Evolutionary conservation across 2,888 invertebrate genomes (phyloP).

Genomic region (Cryptocephalus primarius): DNA sequence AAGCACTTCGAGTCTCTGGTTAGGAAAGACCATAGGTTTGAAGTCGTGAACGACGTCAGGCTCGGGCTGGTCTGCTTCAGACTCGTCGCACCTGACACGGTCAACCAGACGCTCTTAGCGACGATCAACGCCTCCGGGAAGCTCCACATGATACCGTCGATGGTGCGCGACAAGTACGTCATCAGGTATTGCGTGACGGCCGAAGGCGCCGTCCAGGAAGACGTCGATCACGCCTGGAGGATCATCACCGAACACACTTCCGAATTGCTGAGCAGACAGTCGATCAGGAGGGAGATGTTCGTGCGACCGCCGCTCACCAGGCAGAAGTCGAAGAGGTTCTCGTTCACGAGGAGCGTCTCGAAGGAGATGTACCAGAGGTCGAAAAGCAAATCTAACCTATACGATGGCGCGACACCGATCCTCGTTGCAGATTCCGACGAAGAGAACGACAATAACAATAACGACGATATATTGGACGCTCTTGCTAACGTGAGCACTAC

Average conservation of each 20-base stretch:
- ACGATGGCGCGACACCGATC: constrained; percentile 46
- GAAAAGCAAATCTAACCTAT: constrained; percentile 41
- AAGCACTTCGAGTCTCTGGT: constrained; percentile 62
- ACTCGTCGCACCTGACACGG: constrained; percentile 52
- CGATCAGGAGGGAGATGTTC: constrained; percentile 34
- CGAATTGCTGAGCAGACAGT: constrained; percentile 41
- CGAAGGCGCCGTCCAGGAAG: constrained; percentile 63
- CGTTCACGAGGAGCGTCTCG: constrained; percentile 47
- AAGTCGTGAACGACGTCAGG: constrained; percentile 64
- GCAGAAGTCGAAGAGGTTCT: constrained; percentile 43
- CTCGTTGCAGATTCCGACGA: constrained; percentile 41
- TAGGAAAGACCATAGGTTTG: constrained; percentile 58
- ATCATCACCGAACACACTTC: constrained; percentile 50
- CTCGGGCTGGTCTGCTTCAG: constrained; percentile 72
- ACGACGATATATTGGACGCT: constrained; percentile 20
- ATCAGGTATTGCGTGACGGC: constrained; percentile 69
- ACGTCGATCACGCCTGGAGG: constrained; percentile 57
- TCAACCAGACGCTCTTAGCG: constrained; percentile 66
- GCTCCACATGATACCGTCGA: constrained; percentile 78
- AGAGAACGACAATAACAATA: constrained; percentile 11
- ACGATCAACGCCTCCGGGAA: constrained; percentile 73
- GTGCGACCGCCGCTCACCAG: constrained; percentile 40
- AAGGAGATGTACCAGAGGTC: constrained; percentile 43
- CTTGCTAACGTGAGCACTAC: constrained; percentile 12
- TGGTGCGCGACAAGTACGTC: constrained; percentile 63